Conservation (phyloP, 2,113 vertebrate species). For the Pungitius pungitius region DNA sequence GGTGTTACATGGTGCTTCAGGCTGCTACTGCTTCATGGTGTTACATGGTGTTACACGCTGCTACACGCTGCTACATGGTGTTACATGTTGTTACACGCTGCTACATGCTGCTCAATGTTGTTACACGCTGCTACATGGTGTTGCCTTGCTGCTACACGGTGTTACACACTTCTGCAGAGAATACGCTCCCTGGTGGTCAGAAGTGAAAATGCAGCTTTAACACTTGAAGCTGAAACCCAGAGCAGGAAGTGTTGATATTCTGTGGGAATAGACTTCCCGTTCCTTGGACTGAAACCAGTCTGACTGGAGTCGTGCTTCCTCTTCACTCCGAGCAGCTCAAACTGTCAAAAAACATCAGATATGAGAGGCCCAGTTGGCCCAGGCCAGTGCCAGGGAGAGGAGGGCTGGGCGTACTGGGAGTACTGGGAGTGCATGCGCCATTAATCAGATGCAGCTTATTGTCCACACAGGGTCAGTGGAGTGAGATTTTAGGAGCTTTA, state of each 20-base stretch:
- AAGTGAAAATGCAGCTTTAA: not conserved
- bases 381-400: constrained; percentile 38
- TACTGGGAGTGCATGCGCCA: constrained; percentile 58
- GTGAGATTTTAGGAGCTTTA: constrained; percentile 61
- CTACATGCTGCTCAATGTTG: too few species aligned
- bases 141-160: too few species aligned
- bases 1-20: too few species aligned
- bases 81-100: too few species aligned
- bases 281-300: constrained; percentile 27
- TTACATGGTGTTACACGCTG: too few species aligned
- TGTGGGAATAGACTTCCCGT: too few species aligned
- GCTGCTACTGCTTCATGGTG: too few species aligned
- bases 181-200: not conserved
- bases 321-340: constrained; percentile 34
- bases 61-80: too few species aligned
- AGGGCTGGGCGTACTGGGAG: constrained; percentile 39
- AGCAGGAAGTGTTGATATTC: not conserved
- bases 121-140: too few species aligned
- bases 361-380: constrained; percentile 41
- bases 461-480: constrained; percentile 60
- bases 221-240: too few species aligned
- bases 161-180: not conserved
- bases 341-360: constrained; percentile 52
- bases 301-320: constrained; percentile 3
- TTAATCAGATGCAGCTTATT: constrained; percentile 72